Conservation (phyloP, 1,140 invertebrate genomes). For the Psix sp. region DNA sequence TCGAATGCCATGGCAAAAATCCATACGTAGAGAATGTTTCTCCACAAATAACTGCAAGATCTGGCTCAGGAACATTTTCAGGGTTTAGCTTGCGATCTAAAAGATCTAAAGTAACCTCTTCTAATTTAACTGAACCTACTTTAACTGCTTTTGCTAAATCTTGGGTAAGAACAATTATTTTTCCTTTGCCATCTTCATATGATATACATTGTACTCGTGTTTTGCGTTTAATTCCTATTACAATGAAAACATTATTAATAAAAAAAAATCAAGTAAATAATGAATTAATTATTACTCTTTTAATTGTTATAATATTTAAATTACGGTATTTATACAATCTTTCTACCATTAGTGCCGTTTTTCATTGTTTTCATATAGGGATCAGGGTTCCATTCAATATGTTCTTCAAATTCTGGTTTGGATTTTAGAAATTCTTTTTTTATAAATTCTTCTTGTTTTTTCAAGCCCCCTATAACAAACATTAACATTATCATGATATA, state of each 20-base stretch:
- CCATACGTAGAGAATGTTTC: constrained; percentile 79
- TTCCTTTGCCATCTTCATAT: constrained; percentile 78
- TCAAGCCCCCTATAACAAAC: constrained; percentile 76
- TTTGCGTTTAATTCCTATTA: constrained; percentile 67
- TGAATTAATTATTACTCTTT: too few species aligned
- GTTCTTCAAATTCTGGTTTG: constrained; percentile 76
- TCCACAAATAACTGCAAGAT: constrained; percentile 81
- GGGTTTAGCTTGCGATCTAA: constrained; percentile 76
- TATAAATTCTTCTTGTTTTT: constrained; percentile 78
- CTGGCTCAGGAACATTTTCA: constrained; percentile 80
- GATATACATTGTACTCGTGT: constrained; percentile 76
- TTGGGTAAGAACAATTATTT: constrained; percentile 73
- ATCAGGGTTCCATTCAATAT: constrained; percentile 79
- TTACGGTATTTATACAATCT: not conserved
- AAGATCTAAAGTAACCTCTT: constrained; percentile 73
- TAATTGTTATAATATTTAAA: too few species aligned
- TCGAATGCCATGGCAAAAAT: constrained; percentile 84
- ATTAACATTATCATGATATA: constrained; percentile 5
- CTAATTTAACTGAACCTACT: constrained; percentile 61
- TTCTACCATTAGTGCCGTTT: constrained; percentile 78
- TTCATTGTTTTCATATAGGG: constrained; percentile 75
- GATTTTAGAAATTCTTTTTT: constrained; percentile 77
- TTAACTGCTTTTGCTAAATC: constrained; percentile 70
- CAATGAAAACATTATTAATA: constrained; percentile 1
- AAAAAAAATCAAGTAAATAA: too few species aligned